Percentiles rank a stretch among this genome's conserved stretches.
Conservation (phyloP, 2,113 vertebrate genomes). For the Benitochromis conjunctus region DNA sequence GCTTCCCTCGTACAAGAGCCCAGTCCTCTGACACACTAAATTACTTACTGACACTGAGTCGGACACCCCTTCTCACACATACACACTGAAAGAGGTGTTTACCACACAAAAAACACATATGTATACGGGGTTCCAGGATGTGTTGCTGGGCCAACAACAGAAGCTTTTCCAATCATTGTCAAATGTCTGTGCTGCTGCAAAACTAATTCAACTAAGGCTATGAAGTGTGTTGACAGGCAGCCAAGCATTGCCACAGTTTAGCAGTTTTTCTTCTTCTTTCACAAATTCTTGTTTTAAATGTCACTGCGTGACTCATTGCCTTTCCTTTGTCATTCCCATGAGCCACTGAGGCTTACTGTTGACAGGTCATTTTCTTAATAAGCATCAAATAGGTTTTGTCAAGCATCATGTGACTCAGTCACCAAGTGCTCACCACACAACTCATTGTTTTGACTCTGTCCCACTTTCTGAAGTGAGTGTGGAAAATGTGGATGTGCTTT, state of each 20-base stretch:
- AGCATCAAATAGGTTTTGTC: slow-evolving; percentile 42
- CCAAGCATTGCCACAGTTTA: neutral
- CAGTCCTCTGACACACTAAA: neutral
- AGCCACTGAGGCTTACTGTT: neutral
- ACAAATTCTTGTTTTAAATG: neutral
- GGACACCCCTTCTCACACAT: neutral
- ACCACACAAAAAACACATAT: neutral
- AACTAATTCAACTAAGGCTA: neutral
- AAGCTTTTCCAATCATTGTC: slow-evolving; percentile 15
- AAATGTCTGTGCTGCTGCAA: neutral
- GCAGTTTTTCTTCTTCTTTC: neutral
- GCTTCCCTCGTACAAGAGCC: neutral
- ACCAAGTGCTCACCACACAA: neutral
- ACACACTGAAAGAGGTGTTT: neutral
- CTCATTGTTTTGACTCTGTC: neutral
- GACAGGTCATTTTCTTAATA: slow-evolving; percentile 41
- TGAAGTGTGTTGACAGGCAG: neutral
- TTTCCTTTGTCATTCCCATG: neutral
- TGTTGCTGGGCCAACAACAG: neutral
- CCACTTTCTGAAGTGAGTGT: neutral
- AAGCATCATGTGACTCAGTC: slow-evolving; percentile 34
- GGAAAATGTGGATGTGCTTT: neutral
- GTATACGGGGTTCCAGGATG: neutral
- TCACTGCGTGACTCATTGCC: neutral
- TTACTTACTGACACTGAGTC: neutral